Percentiles rank a stretch among this genome's conserved stretches.
phyloP scores from a whole-genome alignment of 2,797 vertebrate species.

The Macropus fuliginosus region DNA sequence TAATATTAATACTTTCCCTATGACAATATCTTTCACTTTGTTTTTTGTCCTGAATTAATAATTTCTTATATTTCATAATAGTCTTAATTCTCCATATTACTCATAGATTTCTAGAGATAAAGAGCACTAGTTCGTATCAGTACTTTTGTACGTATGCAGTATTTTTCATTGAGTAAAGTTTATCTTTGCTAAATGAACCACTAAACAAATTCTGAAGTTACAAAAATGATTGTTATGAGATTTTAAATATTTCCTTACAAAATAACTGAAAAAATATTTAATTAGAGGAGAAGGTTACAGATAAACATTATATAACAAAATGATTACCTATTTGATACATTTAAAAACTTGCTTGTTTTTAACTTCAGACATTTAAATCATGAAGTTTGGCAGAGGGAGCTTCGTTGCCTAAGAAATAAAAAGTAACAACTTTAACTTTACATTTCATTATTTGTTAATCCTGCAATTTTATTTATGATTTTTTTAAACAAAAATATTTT shows the following conservation, averaged over 20 bases:
- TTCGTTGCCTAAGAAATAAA: neutral
- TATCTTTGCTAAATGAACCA: neutral
- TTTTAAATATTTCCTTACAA: neutral
- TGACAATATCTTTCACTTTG: neutral
- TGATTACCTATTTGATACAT: neutral
- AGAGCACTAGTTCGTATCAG: neutral
- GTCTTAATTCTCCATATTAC: neutral
- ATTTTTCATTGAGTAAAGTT: neutral
- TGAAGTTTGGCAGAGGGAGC: neutral
- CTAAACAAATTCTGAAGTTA: neutral
- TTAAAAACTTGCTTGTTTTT: neutral
- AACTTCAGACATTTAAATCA: neutral
- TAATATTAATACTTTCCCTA: neutral
- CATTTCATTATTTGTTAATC: neutral
- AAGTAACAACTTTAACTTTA: neutral
- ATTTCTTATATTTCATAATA: neutral
- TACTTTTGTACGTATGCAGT: neutral
- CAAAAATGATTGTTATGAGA: neutral
- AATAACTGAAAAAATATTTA: neutral
- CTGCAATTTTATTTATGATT: neutral
- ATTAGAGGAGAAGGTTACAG: neutral
- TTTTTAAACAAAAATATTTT: constrained; percentile 26
- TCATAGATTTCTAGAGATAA: neutral
- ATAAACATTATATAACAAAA: neutral
- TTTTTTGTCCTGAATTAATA: neutral